A percentile compares a stretch with the other conserved stretches of the same genome.
phyloP scores from a whole-genome alignment of 1,140 invertebrate genomes.

The Idris sp. region DNA sequence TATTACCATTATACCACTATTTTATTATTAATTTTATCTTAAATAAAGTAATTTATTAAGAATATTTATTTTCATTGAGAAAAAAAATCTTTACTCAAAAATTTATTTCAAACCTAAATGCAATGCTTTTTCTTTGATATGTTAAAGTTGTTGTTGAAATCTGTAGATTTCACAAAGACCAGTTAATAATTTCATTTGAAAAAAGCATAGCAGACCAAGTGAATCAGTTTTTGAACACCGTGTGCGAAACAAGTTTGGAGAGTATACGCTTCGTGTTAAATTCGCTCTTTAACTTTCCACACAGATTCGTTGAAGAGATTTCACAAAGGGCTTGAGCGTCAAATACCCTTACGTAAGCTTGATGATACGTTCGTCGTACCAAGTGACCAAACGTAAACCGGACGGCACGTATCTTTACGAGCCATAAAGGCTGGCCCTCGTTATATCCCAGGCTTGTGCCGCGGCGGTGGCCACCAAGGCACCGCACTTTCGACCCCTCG shows the following conservation, averaged over 20 bases:
- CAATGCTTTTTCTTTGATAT: too few species aligned
- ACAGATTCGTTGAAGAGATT: constrained; percentile 66
- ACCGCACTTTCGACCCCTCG: constrained; percentile 69
- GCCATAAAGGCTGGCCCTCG: constrained; percentile 76
- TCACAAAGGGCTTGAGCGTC: constrained; percentile 64
- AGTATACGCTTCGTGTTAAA: neutral
- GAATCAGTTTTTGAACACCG: too few species aligned
- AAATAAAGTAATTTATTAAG: too few species aligned
- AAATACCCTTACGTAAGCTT: constrained; percentile 63
- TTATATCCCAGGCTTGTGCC: constrained; percentile 73
- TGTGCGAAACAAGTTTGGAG: constrained; percentile 13
- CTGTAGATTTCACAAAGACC: too few species aligned
- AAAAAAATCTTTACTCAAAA: too few species aligned
- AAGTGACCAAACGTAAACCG: constrained; percentile 69
- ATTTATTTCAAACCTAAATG: too few species aligned
- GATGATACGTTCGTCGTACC: constrained; percentile 57
- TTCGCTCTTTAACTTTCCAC: constrained; percentile 45
- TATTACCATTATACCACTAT: too few species aligned
- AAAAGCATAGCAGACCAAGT: too few species aligned
- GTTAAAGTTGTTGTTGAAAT: too few species aligned
- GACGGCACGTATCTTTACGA: constrained; percentile 78
- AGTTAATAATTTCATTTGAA: too few species aligned
- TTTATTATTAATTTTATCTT: too few species aligned
- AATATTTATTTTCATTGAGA: too few species aligned
- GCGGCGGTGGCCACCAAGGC: constrained; percentile 75